Evolutionary conservation across 2,113 vertebrate species (phyloP).

Genomic region (Pseudorasbora parva): DNA sequence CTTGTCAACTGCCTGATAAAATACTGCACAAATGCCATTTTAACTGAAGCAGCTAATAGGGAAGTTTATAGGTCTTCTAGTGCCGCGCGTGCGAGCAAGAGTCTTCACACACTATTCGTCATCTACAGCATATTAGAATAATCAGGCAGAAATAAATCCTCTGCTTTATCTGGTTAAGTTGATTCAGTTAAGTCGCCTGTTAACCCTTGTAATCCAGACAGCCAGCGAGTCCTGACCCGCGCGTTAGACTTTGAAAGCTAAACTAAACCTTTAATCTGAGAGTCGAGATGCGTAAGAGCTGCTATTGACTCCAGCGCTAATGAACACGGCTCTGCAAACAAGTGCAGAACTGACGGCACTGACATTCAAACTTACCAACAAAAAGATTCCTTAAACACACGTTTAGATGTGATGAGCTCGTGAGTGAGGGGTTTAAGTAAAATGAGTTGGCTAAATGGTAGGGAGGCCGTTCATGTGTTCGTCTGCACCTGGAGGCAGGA

Average conservation of each 20-base stretch:
- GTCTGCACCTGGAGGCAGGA: slow-evolving; percentile 19
- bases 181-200: slow-evolving; percentile 54
- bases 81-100: slow-evolving; percentile 54
- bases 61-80: slow-evolving; percentile 74
- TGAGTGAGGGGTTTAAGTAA: background rate
- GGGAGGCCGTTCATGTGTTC: background rate
- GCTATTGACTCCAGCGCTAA: slow-evolving; percentile 18
- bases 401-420: background rate
- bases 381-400: background rate
- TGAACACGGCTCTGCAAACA: slow-evolving; percentile 10
- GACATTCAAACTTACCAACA: background rate
- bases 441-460: background rate
- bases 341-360: background rate
- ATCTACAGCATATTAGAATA: slow-evolving; percentile 43
- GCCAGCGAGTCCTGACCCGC: slow-evolving; percentile 23
- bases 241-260: slow-evolving; percentile 20
- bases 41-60: slow-evolving; percentile 83
- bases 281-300: slow-evolving; percentile 6
- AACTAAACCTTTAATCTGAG: slow-evolving; percentile 40
- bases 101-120: slow-evolving; percentile 20
- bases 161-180: slow-evolving; percentile 52
- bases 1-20: slow-evolving; percentile 97
- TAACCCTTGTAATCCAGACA: slow-evolving; percentile 42
- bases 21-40: slow-evolving; percentile 78
- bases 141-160: slow-evolving; percentile 54